Evolutionary conservation across 2,113 vertebrate genomes (phyloP), one percentile per base, ranked within the genome.

Genomic region (Myiozetetes cayanensis): DNA sequence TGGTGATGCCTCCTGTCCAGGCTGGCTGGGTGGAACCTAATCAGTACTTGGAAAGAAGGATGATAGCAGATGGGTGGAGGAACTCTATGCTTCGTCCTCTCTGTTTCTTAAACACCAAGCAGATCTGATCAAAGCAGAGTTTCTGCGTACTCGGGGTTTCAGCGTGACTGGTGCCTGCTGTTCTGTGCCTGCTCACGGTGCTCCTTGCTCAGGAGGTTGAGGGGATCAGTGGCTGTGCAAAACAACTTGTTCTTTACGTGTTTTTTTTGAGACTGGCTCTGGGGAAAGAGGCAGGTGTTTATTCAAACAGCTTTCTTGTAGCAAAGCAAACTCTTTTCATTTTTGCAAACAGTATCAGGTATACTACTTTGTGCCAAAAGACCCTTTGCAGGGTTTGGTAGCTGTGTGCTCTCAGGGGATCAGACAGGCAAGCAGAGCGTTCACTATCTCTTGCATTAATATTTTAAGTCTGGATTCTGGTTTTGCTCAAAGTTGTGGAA

Each of bases 101-200:
- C 41, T 27, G 46, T 71, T 88, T 72, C 71, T 90, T 66, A 41
- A 76, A 44, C 46, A 37, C 41, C 19, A 27, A 46, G 50, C 30
- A 35, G 56, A 33, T 91, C 44, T 52, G 61, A 44, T 89, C 14
- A 31, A 71, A 35, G 39, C 0, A 2, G 35, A 35, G 49, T 76
- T 85, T 61, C 47, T 85, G 56, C 0, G 0, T 59, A 3, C 21
- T 67, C 0, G 0, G 17, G 44, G 21, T 75, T 50, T 59, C 41
- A 28, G 21, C 5, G 2, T 53, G 59, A 49, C 83, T 67, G 43
- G 4, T 43, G 71, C 74, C 37, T 58, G 44, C 90, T 79, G 79
- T 65, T 67, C 44, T 2, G 4, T 25, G 4, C 24, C 70, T n/a
- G 31, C n/a, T 59, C 22, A 6, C 8, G 37, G 31, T 63, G 46